phyloP scores from a whole-genome alignment of 2,113 vertebrate genomes.

The Alosa alosa region DNA sequence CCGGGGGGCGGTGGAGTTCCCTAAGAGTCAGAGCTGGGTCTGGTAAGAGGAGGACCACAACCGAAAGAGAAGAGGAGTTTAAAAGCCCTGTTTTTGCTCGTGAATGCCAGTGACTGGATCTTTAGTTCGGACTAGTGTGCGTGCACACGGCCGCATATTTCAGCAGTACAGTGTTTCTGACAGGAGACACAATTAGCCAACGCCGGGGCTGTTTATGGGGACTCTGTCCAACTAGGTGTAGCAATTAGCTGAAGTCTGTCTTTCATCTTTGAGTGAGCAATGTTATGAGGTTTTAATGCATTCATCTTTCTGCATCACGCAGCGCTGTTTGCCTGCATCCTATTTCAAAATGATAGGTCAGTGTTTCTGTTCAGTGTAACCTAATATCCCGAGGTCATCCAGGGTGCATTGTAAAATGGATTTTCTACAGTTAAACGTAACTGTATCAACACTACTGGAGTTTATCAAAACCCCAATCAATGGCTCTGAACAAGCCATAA shows the following conservation, averaged over 20 bases:
- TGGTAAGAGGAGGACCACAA: not conserved
- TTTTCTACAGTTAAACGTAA: constrained; percentile 41
- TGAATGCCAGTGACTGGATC: not conserved
- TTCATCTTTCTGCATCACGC: constrained; percentile 14
- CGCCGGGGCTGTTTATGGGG: no score
- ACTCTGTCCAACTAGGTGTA: not conserved
- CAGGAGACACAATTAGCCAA: not conserved
- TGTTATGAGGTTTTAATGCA: not conserved
- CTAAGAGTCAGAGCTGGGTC: not conserved
- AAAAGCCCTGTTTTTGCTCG: not conserved
- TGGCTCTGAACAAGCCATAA: constrained; percentile 25
- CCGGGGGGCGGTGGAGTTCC: constrained; percentile 28
- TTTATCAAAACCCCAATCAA: constrained; percentile 19
- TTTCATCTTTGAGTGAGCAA: not conserved
- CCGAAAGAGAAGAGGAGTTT: not conserved
- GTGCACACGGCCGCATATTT: not conserved
- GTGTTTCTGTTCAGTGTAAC: not conserved
- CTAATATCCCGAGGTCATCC: not conserved
- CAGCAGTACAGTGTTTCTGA: not conserved
- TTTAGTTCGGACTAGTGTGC: not conserved
- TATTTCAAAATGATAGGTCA: not conserved
- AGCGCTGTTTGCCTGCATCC: not conserved
- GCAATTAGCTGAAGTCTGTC: not conserved
- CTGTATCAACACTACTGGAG: constrained; percentile 24
- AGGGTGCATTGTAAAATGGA: constrained; percentile 13